A percentile compares a stretch with the other conserved stretches of the same genome.
Conservation (phyloP, 2,888 invertebrate species). For the Aproaerema taeniolella region DNA sequence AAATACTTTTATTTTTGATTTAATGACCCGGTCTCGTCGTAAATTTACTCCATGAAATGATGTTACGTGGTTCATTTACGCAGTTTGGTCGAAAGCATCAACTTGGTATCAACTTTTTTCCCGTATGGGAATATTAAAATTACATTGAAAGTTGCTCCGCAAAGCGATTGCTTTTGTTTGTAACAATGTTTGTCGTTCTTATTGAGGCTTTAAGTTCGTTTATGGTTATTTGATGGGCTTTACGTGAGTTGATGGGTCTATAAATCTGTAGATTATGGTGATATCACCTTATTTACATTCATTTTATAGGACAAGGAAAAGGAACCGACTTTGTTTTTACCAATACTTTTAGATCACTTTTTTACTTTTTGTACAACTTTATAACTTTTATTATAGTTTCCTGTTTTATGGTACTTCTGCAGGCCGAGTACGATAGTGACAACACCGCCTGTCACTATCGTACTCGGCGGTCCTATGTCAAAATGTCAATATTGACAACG, state of each 20-base stretch:
- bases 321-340: too few species aligned
- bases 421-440: too few species aligned
- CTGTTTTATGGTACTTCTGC: too few species aligned
- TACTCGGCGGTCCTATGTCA: too few species aligned
- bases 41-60: constrained; percentile 30
- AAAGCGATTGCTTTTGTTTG: constrained; percentile 12
- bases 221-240: constrained; percentile 4
- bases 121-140: constrained; percentile 15
- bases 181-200: constrained; percentile 5
- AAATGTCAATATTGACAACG: too few species aligned
- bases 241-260: neutral
- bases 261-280: too few species aligned
- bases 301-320: too few species aligned
- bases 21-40: constrained; percentile 26
- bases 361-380: too few species aligned
- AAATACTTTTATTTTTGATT: constrained; percentile 30
- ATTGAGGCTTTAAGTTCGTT: constrained; percentile 1
- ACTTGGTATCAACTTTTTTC: constrained; percentile 14
- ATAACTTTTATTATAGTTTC: too few species aligned
- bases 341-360: too few species aligned
- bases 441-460: too few species aligned
- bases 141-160: constrained; percentile 8
- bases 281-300: too few species aligned
- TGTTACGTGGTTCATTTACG: constrained; percentile 26
- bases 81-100: constrained; percentile 9